These are phyloP conservation scores for Bolinopsis microptera DNA, from an alignment of 37 sponge, comb jelly and placozoan species.

Conservation along the genomic window DNA sequence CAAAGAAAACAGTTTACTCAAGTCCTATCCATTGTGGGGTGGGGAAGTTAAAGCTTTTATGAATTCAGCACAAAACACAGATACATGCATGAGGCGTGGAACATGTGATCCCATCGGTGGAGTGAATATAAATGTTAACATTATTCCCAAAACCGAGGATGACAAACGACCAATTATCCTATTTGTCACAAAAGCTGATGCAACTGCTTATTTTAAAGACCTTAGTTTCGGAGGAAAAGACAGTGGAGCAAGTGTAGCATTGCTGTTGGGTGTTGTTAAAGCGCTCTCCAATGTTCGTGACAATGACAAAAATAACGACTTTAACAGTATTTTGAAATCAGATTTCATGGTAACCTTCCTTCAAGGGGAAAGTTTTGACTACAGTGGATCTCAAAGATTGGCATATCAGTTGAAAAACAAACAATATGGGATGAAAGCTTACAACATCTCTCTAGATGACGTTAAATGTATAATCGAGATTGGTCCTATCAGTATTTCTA, in stretches of 20 bases:
- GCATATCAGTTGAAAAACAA: constrained; percentile 4
- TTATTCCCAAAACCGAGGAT: background rate
- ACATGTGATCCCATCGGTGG: constrained; percentile 63
- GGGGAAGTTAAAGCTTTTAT: background rate
- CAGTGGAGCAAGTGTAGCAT: constrained; percentile 10
- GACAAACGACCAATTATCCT: background rate
- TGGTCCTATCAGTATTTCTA: constrained; percentile 25
- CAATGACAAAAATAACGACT: background rate
- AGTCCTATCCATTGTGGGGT: constrained; percentile 10
- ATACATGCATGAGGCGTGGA: constrained; percentile 31
- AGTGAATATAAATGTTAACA: background rate
- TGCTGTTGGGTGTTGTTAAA: background rate
- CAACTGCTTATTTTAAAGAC: constrained; percentile 53
- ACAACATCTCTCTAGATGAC: background rate
- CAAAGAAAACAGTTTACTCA: background rate
- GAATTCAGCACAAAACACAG: constrained; percentile 37
- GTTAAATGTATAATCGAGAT: constrained; percentile 13
- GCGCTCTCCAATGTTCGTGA: constrained; percentile 20
- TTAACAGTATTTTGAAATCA: background rate
- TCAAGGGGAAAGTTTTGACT: constrained; percentile 55
- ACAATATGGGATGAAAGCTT: background rate
- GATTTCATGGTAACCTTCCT: constrained; percentile 43
- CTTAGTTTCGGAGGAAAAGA: constrained; percentile 44
- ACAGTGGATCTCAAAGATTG: constrained; percentile 38
- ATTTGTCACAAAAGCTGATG: constrained; percentile 31